Evolutionary conservation across 1,140 invertebrate genomes (phyloP).

Genomic region (Dendrolimus kikuchii): DNA sequence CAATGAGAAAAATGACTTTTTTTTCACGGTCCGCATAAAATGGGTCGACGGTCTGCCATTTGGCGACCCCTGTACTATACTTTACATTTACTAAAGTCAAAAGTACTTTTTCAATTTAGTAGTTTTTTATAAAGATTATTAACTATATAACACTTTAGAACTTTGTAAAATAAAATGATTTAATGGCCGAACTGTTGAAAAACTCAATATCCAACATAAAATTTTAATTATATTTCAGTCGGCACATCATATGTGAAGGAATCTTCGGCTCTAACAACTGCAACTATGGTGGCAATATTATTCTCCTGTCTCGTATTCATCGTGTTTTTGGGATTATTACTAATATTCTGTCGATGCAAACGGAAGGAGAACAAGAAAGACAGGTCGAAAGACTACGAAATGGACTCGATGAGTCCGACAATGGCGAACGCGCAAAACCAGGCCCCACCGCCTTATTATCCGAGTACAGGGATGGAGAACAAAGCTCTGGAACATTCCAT

Average conservation of each 20-base stretch:
- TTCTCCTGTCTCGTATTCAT: slow-evolving; percentile 87
- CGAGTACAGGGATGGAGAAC: slow-evolving; percentile 89
- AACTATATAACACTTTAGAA: too few species aligned
- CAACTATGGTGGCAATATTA: slow-evolving; percentile 85
- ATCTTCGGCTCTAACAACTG: slow-evolving; percentile 81
- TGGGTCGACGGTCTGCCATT: too few species aligned
- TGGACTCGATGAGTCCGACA: slow-evolving; percentile 86
- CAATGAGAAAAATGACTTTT: too few species aligned
- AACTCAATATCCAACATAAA: neutral
- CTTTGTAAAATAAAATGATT: too few species aligned
- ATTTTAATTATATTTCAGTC: slow-evolving; percentile 71
- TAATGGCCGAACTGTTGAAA: neutral
- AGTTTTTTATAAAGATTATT: too few species aligned
- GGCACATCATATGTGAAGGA: slow-evolving; percentile 86
- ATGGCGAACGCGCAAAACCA: slow-evolving; percentile 86
- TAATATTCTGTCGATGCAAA: slow-evolving; percentile 91
- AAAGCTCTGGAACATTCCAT: slow-evolving; percentile 91
- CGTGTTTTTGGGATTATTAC: slow-evolving; percentile 81
- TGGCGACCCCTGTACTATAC: too few species aligned
- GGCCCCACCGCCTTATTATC: slow-evolving; percentile 88
- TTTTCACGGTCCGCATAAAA: too few species aligned
- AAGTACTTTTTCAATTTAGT: too few species aligned
- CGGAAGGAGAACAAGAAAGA: slow-evolving; percentile 85
- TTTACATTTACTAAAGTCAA: too few species aligned
- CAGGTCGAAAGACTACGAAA: slow-evolving; percentile 90